Conservation (phyloP, 1,140 invertebrate genomes). For the Lucilia sericata region DNA sequence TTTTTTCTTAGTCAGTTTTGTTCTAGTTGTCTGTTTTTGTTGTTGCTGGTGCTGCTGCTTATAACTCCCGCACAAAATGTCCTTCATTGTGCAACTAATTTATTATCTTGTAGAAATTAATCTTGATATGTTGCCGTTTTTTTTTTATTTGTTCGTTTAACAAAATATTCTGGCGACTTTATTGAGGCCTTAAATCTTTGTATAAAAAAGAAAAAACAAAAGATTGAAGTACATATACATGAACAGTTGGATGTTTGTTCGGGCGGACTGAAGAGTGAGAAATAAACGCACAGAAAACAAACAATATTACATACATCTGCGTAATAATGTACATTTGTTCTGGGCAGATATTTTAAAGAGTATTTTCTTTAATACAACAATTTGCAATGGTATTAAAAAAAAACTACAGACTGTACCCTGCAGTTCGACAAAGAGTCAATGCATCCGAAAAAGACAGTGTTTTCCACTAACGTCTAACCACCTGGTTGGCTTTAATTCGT, state of each 20-base stretch:
- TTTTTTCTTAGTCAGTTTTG: neutral
- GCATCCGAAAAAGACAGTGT: no score
- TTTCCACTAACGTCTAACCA: no score
- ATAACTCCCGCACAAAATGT: conserved; percentile 23
- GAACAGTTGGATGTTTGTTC: neutral
- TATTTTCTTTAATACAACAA: neutral
- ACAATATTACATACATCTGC: neutral
- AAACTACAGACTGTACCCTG: neutral
- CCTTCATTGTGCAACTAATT: conserved; percentile 38
- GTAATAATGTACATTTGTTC: neutral
- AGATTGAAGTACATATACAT: neutral
- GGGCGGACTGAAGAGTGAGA: neutral
- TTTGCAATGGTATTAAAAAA: neutral
- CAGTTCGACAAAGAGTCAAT: no score
- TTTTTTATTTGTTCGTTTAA: neutral
- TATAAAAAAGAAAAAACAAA: neutral
- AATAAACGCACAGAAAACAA: neutral
- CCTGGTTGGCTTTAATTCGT: no score
- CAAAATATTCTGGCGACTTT: conserved; percentile 38
- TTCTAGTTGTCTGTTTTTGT: neutral
- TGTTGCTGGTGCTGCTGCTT: neutral
- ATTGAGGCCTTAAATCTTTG: conserved; percentile 23
- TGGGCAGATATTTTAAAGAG: neutral
- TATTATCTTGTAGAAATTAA: conserved; percentile 42
- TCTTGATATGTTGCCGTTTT: conserved; percentile 38